Evolutionary conservation across 2,113 vertebrate genomes (phyloP), one percentile per base, ranked within the genome.

Genomic region (Daphoenositta chrysoptera): DNA sequence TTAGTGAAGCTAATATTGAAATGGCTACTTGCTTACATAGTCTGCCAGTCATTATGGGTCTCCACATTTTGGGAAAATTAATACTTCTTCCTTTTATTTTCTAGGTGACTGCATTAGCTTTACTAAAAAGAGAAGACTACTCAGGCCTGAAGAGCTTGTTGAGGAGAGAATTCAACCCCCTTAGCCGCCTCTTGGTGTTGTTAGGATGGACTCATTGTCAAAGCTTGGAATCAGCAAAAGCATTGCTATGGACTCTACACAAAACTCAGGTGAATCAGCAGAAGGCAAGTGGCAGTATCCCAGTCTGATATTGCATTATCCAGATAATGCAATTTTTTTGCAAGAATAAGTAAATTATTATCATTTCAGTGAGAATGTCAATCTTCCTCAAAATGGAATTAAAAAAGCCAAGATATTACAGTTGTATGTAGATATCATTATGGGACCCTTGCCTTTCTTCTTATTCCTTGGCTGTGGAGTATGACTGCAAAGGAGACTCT

Each of bases 201-300:
- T 97, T 99, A 68, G 99, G 99, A 64, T 99, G 99, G 99, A 99
- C 97, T 80, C 98, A 99, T 54, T 99, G 99, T 92, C 98, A 98
- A 94, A 99, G 98, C 71, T 95, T 99, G 39, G 98, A 97, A 65
- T 98, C 99, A 1, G 99, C 99, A 71, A 98, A 98, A 79, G 94
- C 50, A 23, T 97, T 99, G 77, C 98, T 99, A n/a, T 90, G 94
- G 72, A 92, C 98, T 54, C 98, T 99, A 26, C 99, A 99, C 94
- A 96, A 97, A 76, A 97, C 98, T 60, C 98, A 97, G 99, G 99
- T 99, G 96, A 89, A 76, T 85, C 8, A 65, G n/a, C 42, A 75
- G 80, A 79, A 50, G 76, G 45, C 35, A 68, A 70, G 28, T 40
- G 28, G 6, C 40, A 75, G 11, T 63, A 33, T 61, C 19, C 9